phyloP scores from a whole-genome alignment of 1,140 invertebrate genomes.

The Microplitis mediator region DNA sequence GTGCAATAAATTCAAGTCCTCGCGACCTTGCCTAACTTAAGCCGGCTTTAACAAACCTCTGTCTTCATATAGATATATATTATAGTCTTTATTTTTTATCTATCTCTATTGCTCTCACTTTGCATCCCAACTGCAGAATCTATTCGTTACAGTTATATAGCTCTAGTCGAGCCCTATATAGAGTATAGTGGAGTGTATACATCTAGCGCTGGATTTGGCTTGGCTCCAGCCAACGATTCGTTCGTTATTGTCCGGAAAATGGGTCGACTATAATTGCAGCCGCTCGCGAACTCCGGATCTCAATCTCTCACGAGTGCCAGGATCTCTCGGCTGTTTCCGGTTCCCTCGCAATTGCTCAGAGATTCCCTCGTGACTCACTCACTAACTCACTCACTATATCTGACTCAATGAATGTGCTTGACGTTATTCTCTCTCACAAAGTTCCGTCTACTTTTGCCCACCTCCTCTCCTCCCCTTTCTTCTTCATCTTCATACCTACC shows the following conservation, averaged over 20 bases:
- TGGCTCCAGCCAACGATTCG: conserved; percentile 48
- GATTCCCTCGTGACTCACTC: conserved; percentile 2
- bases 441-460: not conserved
- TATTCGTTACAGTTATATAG: too few relatives aligned
- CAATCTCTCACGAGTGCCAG: conserved; percentile 22
- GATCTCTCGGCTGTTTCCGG: conserved; percentile 26
- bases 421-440: not conserved
- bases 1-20: conserved; percentile 49
- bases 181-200: too few relatives aligned
- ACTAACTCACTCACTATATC: not conserved
- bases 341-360: conserved; percentile 10
- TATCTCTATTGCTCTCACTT: not conserved
- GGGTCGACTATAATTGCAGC: conserved; percentile 58
- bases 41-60: conserved; percentile 55
- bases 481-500: not conserved
- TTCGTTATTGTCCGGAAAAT: conserved; percentile 59
- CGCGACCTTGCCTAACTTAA: conserved; percentile 56
- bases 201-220: conserved; percentile 49
- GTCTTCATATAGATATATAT: conserved; percentile 21
- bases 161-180: not conserved
- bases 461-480: not conserved
- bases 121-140: not conserved
- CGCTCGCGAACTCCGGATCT: conserved; percentile 32
- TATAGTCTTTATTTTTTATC: conserved; percentile 18
- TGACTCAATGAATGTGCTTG: not conserved